These are phyloP conservation scores for Halichoeres trimaculatus DNA, from an alignment of 2,113 vertebrate genomes.

Conservation along the genomic window DNA sequence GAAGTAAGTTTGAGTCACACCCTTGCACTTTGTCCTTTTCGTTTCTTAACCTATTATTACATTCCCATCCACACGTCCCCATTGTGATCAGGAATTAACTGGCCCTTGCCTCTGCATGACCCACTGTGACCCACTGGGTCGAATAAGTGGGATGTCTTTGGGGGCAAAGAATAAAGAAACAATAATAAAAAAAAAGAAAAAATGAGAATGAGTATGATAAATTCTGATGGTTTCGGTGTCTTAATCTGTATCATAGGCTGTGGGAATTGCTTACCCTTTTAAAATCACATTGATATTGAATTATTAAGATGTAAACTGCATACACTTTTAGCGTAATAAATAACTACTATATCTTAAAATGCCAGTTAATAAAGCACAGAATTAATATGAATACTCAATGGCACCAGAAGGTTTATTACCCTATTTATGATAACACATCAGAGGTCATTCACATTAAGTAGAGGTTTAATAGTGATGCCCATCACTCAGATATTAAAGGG, in stretches of 20 bases:
- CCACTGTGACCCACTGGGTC: neutral
- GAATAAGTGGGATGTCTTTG: neutral
- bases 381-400: too few relatives aligned
- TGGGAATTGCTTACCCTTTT: too few relatives aligned
- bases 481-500: neutral
- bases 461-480: neutral
- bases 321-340: too few relatives aligned
- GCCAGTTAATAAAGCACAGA: too few relatives aligned
- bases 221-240: neutral
- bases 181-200: too few relatives aligned
- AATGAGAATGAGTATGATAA: neutral
- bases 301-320: too few relatives aligned
- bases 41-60: neutral
- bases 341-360: too few relatives aligned
- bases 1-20: constrained; percentile 85
- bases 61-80: constrained; percentile 7
- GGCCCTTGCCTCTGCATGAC: constrained; percentile 11
- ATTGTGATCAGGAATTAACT: neutral
- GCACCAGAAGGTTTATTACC: neutral
- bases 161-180: neutral
- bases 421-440: neutral
- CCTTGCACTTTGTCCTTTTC: neutral
- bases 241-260: too few relatives aligned
- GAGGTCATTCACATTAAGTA: neutral
- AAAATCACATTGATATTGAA: too few relatives aligned